Conservation (phyloP, 2,797 vertebrate genomes). For the Microchirus variegatus region DNA sequence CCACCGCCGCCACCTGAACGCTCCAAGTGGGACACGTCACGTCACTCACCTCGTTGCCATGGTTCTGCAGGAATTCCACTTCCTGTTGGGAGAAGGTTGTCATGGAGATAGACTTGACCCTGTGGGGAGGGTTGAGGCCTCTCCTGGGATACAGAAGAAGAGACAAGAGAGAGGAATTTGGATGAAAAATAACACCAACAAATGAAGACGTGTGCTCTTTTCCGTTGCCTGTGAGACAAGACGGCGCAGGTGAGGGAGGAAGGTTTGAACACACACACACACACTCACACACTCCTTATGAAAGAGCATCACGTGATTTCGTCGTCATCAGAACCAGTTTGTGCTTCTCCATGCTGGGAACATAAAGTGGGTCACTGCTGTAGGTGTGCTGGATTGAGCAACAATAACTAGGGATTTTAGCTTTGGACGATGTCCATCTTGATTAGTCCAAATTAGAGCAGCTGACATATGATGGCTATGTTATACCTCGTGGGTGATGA, state of each 20-base stretch:
- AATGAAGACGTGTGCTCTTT: neutral
- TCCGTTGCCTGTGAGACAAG: slow-evolving; percentile 16
- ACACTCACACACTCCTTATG: slow-evolving; percentile 12
- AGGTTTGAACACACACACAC: slow-evolving; percentile 1
- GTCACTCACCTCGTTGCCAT: slow-evolving; percentile 90
- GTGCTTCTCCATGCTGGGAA: slow-evolving; percentile 51
- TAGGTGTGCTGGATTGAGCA: slow-evolving; percentile 54
- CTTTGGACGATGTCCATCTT: neutral
- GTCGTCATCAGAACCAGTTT: slow-evolving; percentile 22
- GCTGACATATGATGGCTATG: no score
- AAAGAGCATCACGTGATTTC: slow-evolving; percentile 22
- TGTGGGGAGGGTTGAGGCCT: slow-evolving; percentile 93
- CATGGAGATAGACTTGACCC: slow-evolving; percentile 96
- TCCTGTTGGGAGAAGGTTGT: slow-evolving; percentile 94
- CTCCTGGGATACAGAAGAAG: slow-evolving; percentile 77
- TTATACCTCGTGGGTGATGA: no score
- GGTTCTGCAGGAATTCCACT: slow-evolving; percentile 91
- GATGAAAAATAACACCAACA: neutral
- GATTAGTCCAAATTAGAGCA: no score
- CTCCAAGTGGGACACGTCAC: neutral
- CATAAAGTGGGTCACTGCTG: slow-evolving; percentile 54
- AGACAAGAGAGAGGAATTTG: slow-evolving; percentile 30
- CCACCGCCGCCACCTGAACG: neutral
- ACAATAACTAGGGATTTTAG: slow-evolving; percentile 6
- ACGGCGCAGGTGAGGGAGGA: slow-evolving; percentile 34